Base-by-base conservation (phyloP, 2,888 invertebrate genomes). In the Drosophila silvestris region DNA sequence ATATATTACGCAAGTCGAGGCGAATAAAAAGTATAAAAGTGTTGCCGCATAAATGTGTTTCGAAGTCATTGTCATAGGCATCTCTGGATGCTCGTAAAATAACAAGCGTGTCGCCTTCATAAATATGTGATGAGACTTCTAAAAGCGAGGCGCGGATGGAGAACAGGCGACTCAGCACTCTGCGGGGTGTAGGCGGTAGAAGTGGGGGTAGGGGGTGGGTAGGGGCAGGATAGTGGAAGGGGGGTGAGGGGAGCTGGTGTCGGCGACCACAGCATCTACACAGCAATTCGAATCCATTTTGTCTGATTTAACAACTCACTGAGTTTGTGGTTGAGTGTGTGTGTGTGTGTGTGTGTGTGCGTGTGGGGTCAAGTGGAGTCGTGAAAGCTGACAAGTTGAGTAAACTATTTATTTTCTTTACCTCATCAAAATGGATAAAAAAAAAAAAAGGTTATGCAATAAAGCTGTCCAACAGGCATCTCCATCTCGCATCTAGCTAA, bases 121-220 rank as follows among this genome's bases (percentile, higher is more conserved):
- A 84, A 84, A 84, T 87, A 87, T 84, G 75, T 77, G 85, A 87
- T 84, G 83, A 85, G 85, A 51, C 22, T 60, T 58, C 54, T 56
- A 54, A 61, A 26, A 65, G 39, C 30, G 35, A 32, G 54, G 56
- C 28, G 5, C 10, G 58, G 53, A 28, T 16, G 6, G 32, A 7
- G 33, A 52, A 32, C 41, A 16, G 30, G 39, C 61, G 64, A 58
- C 67, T 52, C 54, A 63, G 59, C 70, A 69, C 28, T 57, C 51
- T 32, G 44, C 28, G 33, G 22, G 54, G 6, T 22, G 19, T 0
- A 2, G 6, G 12, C 10, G 6, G 7, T 2, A 5, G 4, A 1
- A 2, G 16, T 1, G 16, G 6, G 10, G 4, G 1, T 14, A 22
- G 6, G 1, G 1, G 35, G 30, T 5, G 10, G 4, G 51, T n/a